A percentile compares a stretch with the other conserved stretches of the same genome.
Evolutionary conservation across 2,797 vertebrate species (phyloP).

Genomic region (Anguilla pacifica): DNA sequence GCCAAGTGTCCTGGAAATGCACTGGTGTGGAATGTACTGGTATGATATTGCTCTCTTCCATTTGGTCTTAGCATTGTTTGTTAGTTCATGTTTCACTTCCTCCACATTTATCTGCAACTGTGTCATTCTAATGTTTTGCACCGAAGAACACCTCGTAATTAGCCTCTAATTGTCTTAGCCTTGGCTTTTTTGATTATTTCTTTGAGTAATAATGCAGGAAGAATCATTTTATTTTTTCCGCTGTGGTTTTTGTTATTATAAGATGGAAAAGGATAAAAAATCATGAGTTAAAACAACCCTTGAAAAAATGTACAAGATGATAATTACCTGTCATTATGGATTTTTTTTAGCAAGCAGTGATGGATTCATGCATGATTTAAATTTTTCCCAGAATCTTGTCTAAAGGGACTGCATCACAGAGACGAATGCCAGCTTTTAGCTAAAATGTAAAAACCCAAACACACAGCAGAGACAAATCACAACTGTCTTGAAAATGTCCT

Average conservation of each 20-base stretch:
- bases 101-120: no score
- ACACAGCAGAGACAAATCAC: not conserved
- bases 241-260: not conserved
- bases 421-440: not conserved
- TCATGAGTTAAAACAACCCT: not conserved
- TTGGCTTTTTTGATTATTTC: not conserved
- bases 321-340: slow-evolving; percentile 11
- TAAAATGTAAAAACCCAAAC: not conserved
- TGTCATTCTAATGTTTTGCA: not conserved
- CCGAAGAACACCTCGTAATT: not conserved
- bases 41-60: no score
- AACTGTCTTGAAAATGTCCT: not conserved
- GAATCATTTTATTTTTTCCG: not conserved
- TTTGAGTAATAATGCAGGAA: no score
- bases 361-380: slow-evolving; percentile 8
- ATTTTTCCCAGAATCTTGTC: not conserved
- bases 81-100: no score
- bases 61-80: no score
- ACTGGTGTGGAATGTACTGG: no score
- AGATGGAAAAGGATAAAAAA: not conserved
- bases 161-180: not conserved
- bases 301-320: not conserved
- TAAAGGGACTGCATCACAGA: not conserved
- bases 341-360: not conserved
- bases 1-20: no score